phyloP scores from a whole-genome alignment of 1,140 invertebrate species.

The Copidosoma floridanum region DNA sequence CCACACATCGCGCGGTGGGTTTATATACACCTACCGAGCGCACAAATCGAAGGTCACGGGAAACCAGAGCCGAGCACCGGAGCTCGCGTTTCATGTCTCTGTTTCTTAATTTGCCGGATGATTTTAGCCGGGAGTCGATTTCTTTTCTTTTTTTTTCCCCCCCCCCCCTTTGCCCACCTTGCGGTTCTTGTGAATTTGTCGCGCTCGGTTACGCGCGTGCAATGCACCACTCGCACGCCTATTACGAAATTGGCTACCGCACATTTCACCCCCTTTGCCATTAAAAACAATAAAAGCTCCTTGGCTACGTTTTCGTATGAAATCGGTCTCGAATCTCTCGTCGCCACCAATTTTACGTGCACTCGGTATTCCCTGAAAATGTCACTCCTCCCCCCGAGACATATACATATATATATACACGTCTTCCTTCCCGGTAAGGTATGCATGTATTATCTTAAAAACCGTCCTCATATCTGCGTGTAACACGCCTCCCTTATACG shows the following conservation, averaged over 20 bases:
- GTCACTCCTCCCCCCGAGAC: no score
- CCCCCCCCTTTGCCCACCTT: not conserved
- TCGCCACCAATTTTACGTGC: no score
- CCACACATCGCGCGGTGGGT: not conserved
- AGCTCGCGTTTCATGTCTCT: slow-evolving; percentile 29
- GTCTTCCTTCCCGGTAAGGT: no score
- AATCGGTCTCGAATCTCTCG: no score
- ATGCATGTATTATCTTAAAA: no score
- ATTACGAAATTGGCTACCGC: slow-evolving; percentile 8
- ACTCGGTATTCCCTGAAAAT: no score
- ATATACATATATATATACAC: no score
- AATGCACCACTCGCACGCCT: not conserved
- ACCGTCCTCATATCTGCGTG: no score
- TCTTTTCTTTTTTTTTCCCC: not conserved
- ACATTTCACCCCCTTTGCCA: no score
- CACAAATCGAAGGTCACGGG: slow-evolving; percentile 19
- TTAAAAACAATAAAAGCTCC: no score
- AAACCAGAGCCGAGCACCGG: slow-evolving; percentile 14
- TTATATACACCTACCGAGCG: not conserved
- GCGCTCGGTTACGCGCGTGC: not conserved
- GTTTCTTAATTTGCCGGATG: slow-evolving; percentile 39
- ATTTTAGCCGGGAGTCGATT: slow-evolving; percentile 28
- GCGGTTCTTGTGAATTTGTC: not conserved
- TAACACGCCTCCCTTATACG: no score
- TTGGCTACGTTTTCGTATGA: no score